Conservation (phyloP, 64 coral and sea anemone genomes). For the Hydrozoanthus tunicans region DNA sequence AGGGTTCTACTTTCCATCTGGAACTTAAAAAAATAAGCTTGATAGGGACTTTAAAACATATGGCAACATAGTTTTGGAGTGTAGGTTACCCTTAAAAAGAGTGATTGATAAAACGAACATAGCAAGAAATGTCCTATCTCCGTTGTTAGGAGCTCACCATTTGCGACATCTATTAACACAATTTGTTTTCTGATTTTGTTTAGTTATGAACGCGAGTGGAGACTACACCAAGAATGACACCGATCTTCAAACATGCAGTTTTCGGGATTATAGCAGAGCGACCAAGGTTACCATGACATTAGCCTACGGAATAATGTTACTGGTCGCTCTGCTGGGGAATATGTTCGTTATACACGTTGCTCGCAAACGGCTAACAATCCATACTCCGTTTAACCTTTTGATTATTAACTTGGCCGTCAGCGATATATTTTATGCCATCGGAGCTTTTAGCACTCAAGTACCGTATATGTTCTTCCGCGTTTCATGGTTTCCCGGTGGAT, state of each 20-base stretch:
- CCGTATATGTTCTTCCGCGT: constrained; percentile 1
- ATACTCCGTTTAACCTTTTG: constrained; percentile 64
- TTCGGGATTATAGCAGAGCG: neutral
- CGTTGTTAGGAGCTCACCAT: neutral
- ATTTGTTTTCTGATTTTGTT: neutral
- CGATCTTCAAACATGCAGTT: neutral
- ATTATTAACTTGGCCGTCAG: constrained; percentile 59
- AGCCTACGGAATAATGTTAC: constrained; percentile 39
- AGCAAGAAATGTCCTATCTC: no score
- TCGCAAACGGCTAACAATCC: constrained; percentile 8
- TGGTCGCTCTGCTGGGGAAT: constrained; percentile 45
- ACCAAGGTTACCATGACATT: constrained; percentile 35
- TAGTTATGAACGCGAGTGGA: constrained; percentile 12
- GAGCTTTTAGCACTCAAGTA: neutral
- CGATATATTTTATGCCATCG: constrained; percentile 50
- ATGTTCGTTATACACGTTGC: constrained; percentile 50
- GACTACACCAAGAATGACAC: neutral
- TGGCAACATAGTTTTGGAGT: no score
- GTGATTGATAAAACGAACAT: neutral
- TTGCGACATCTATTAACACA: neutral
- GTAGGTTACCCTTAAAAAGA: no score
- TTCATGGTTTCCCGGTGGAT: constrained; percentile 57
- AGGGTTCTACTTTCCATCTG: no score
- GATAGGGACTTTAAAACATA: no score
- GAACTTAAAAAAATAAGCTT: no score